A percentile compares a stretch with the other conserved stretches of the same genome.
Evolutionary conservation across 2,113 vertebrate species (phyloP).

Genomic region (Periophthalmodon schlosseri): DNA sequence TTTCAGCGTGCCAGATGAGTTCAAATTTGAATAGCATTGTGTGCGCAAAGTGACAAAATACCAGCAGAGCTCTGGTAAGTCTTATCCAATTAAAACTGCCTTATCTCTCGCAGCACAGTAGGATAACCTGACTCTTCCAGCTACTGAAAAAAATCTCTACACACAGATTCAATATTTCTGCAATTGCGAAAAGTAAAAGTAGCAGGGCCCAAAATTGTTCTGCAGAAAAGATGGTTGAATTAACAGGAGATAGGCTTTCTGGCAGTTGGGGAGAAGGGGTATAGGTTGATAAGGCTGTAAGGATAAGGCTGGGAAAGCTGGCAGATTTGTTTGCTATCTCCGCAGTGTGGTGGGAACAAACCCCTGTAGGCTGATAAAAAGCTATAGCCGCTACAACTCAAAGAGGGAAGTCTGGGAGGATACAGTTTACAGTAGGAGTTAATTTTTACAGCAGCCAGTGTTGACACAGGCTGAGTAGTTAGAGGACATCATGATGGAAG

Average conservation of each 20-base stretch:
- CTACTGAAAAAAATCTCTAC: constrained; percentile 44
- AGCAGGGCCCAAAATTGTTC: constrained; percentile 19
- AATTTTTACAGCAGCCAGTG: constrained; percentile 17
- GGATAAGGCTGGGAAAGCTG: constrained; percentile 60
- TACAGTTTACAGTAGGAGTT: background rate
- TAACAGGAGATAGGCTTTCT: constrained; percentile 18
- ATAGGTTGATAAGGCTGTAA: constrained; percentile 46
- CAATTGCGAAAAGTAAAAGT: constrained; percentile 29
- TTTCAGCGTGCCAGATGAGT: constrained; percentile 45
- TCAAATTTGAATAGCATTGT: constrained; percentile 56
- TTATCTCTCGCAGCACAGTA: constrained; percentile 67
- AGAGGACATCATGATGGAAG: background rate
- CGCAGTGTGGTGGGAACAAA: constrained; percentile 33
- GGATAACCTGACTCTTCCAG: constrained; percentile 60
- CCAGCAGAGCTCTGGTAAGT: constrained; percentile 69
- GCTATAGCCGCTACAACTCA: constrained; percentile 24
- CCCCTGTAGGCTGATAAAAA: constrained; percentile 35
- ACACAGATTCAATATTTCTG: constrained; percentile 44
- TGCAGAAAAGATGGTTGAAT: constrained; percentile 5
- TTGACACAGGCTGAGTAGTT: background rate
- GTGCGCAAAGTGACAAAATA: constrained; percentile 57
- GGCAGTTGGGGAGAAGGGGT: constrained; percentile 14
- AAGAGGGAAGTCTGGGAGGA: constrained; percentile 16
- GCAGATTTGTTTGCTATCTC: constrained; percentile 57
- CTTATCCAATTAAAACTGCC: constrained; percentile 75